Percentiles rank a stretch among this genome's conserved stretches.
These are phyloP conservation scores for Hydrozoanthus tunicans DNA, from an alignment of 64 coral and sea anemone species.

Conservation along the genomic window DNA sequence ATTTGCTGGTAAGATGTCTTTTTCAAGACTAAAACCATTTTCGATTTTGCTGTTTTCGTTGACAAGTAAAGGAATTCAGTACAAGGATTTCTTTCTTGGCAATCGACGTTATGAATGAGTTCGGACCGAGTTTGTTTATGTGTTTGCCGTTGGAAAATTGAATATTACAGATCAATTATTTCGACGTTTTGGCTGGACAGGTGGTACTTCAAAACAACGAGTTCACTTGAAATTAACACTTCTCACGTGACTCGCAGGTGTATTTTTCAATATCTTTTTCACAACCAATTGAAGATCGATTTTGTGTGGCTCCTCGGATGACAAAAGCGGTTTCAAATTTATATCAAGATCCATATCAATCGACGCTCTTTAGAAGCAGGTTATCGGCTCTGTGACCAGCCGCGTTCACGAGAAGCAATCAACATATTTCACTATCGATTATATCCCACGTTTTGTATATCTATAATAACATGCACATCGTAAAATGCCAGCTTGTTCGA, in stretches of 20 bases:
- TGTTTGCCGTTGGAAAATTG: not conserved
- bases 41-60: too few relatives aligned
- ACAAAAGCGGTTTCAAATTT: not conserved
- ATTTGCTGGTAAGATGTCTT: too few relatives aligned
- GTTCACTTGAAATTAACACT: slow-evolving; percentile 48
- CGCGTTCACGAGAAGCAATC: not conserved
- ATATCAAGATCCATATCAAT: not conserved
- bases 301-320: not conserved
- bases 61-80: too few relatives aligned
- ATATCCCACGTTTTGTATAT: not conserved
- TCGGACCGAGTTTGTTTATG: not conserved
- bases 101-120: not conserved
- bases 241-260: slow-evolving; percentile 44
- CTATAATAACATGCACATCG: not conserved
- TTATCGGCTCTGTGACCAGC: not conserved
- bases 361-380: not conserved
- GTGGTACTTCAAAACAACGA: slow-evolving; percentile 60
- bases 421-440: not conserved
- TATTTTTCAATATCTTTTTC: slow-evolving; percentile 30
- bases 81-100: too few relatives aligned
- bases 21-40: too few relatives aligned
- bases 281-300: slow-evolving; percentile 25
- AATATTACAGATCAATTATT: not conserved
- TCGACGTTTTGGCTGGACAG: not conserved
- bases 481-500: not conserved